phyloP scores from a whole-genome alignment of 2,888 invertebrate species.

The Bhutanitis thaidina region DNA sequence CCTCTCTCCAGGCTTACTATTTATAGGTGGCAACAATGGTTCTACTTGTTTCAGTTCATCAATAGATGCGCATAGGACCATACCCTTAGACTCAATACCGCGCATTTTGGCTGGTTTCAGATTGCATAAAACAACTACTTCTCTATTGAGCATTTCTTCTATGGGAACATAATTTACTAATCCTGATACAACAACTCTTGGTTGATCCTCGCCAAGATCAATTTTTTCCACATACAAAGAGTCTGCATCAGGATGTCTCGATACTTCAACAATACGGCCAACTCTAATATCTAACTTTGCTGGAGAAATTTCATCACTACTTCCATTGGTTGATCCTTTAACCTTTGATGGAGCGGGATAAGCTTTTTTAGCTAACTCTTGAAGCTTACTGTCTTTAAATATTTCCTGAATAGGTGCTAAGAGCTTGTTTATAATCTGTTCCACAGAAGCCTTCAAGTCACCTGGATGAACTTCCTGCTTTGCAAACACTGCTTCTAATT shows the following conservation, averaged over 20 bases:
- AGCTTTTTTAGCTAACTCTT: slow-evolving; percentile 88
- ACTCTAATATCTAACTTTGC: slow-evolving; percentile 91
- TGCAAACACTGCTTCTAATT: slow-evolving; percentile 90
- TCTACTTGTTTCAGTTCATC: slow-evolving; percentile 91
- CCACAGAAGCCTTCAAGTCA: slow-evolving; percentile 93
- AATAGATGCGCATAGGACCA: slow-evolving; percentile 94
- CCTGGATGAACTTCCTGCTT: slow-evolving; percentile 93
- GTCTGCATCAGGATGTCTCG: slow-evolving; percentile 95
- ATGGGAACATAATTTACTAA: slow-evolving; percentile 94
- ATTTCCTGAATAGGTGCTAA: slow-evolving; percentile 93
- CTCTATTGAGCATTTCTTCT: slow-evolving; percentile 92
- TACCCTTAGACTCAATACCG: slow-evolving; percentile 93
- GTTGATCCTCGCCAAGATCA: slow-evolving; percentile 89
- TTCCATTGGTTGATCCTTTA: slow-evolving; percentile 55
- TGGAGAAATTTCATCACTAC: slow-evolving; percentile 83
- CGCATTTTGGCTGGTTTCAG: slow-evolving; percentile 98
- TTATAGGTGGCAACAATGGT: slow-evolving; percentile 88
- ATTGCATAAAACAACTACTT: slow-evolving; percentile 96
- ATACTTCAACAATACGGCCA: slow-evolving; percentile 91
- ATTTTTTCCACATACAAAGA: slow-evolving; percentile 95
- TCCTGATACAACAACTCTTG: slow-evolving; percentile 90
- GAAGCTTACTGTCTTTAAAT: slow-evolving; percentile 89
- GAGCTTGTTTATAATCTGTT: slow-evolving; percentile 90
- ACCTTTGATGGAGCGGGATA: slow-evolving; percentile 89
- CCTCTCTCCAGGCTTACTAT: slow-evolving; percentile 89